Percentiles rank a stretch among this genome's conserved stretches.
Evolutionary conservation across 2,888 invertebrate species (phyloP).

Genomic region (Watsonalla binaria): DNA sequence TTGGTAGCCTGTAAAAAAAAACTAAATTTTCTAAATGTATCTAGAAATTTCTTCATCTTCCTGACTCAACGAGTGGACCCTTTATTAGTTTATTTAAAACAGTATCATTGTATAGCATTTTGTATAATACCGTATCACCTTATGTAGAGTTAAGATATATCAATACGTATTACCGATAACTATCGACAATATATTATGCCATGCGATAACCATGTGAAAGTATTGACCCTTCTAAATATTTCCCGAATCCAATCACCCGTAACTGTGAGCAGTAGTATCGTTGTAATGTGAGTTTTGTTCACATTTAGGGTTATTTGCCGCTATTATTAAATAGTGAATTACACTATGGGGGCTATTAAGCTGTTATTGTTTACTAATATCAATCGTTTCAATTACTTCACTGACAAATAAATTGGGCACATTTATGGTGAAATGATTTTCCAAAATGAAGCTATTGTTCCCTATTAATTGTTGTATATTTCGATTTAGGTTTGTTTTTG

Average conservation of each 20-base stretch:
- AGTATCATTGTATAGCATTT: too few relatives aligned
- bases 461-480: not conserved
- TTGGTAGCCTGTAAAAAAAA: too few relatives aligned
- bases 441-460: not conserved
- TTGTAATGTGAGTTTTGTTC: conserved; percentile 40
- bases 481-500: not conserved
- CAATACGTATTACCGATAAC: not conserved
- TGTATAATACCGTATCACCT: too few relatives aligned
- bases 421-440: not conserved
- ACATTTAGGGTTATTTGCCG: conserved; percentile 46
- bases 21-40: too few relatives aligned
- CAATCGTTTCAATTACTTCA: conserved; percentile 10
- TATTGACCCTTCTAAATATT: conserved; percentile 23
- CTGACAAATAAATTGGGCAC: conserved; percentile 14
- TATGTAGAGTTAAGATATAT: too few relatives aligned
- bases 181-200: not conserved
- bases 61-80: too few relatives aligned
- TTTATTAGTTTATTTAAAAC: too few relatives aligned
- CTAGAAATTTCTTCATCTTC: too few relatives aligned
- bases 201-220: conserved; percentile 26
- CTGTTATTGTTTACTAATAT: conserved; percentile 30
- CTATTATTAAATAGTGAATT: conserved; percentile 45
- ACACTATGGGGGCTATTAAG: conserved; percentile 21
- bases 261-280: conserved; percentile 51
- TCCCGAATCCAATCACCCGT: conserved; percentile 60